Evolutionary conservation across 2,888 invertebrate species (phyloP), one percentile per base, ranked within the genome.

Genomic region (Pemphredon lugubris): DNA sequence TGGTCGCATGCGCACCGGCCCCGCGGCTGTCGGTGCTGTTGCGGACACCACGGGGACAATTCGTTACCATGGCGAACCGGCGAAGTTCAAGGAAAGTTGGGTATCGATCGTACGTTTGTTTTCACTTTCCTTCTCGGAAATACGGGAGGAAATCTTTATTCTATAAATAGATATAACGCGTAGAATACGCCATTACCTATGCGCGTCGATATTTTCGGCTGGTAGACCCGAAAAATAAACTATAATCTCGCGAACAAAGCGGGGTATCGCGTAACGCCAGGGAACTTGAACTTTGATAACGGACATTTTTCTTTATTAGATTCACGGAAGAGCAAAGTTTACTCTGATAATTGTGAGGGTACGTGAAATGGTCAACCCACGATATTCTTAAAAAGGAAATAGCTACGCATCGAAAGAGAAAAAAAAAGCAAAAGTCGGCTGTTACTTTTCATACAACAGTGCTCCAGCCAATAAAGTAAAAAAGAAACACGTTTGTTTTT

Each of bases 81-180:
- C 32, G 54, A 72, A 73, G 73, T 71, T 75, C 75, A 73, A 75
- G 73, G 67, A 70, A 65, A 61, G 18, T 48, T 60, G 26, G 34
- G 30, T 55, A 72, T 75, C 64, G 71, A 78, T 73, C 50, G 54
- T 34, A 23, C n/a, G 42, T 50, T 54, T 70, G 53, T 53, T 37
- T 68, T 73, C 64, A 45, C 60, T 60, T 53, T 42, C 42, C n/a
- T 37, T 37, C 34, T 5, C 2, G 32, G 42, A 16, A 50, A 37
- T 55, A 2, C 20, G n/a, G 32, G 14, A 30, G 16, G 16, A 14
- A n/a, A 13, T 20, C 37, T 16, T 47, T 48, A 47, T 14, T 39
- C 47, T 23, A 13, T 16, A 39, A 45, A 51, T 44, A 53, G 39
- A 37, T n/a, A 26, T 47, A 48, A 26, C 58, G 23, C 18, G 39